Evolutionary conservation across 2,888 invertebrate species (phyloP), one percentile per base, ranked within the genome.

Genomic region (Sympetrum striolatum): DNA sequence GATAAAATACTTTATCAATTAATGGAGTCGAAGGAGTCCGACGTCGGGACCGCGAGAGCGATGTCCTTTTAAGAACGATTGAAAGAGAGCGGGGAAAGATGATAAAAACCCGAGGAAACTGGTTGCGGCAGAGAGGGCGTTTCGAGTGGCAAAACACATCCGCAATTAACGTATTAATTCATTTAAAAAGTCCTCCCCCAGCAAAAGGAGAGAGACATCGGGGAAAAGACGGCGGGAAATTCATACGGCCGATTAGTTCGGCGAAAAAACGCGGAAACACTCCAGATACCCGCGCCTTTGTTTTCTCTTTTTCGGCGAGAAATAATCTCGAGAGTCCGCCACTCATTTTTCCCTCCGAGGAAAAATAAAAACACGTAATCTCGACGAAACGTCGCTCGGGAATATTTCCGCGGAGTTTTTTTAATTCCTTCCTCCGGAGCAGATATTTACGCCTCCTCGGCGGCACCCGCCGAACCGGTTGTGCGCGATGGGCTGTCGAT

Each of bases 401-500:
- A 73, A 31, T 31, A 31, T 73, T 25, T 35, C 15, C 58, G 73
- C 14, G 81, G 82, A 53, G 82, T 48, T 39, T 82, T n/a, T 25
- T 58, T 31, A 15, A 82, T 35, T 58, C 82, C 82, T n/a, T 60
- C 58, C 35, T 6, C n/a, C 60, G 58, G 31, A 44, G 44, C 10
- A 2, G 31, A 60, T 18, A 58, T 86, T 53, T 86, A 60, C 31
- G 86, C 60, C 60, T 86, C 37, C 86, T 86, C 37, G 35, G 60
- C 31, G 37, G n/a, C 35, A 60, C 86, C 86, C 86, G 86, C 60
- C 86, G 64, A 86, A 86, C 86, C 86, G 86, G 86, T 86, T 37
- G 64, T 86, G 86, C 86, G 31, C 18, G 86, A 48, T 60, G 60
- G 60, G 22, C 37, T 86, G 86, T 86, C 86, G 86, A 86, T 86